These are phyloP conservation scores for Rhynchonycteris naso DNA, from an alignment of 2,797 vertebrate species.

Conservation along the genomic window DNA sequence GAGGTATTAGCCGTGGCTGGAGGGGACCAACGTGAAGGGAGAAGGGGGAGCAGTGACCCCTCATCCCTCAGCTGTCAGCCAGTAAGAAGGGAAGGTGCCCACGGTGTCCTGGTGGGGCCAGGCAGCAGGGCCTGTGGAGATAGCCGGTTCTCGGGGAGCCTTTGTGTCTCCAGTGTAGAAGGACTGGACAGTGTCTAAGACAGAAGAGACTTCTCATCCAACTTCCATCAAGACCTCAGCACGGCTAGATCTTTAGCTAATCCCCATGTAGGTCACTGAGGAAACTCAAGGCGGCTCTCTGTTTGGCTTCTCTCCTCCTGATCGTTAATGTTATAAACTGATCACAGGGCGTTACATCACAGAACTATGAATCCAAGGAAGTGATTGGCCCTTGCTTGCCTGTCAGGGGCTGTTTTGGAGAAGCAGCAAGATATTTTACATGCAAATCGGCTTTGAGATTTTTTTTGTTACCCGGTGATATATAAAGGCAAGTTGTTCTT, in stretches of 20 bases:
- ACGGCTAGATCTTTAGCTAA: neutral
- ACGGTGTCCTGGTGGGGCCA: neutral
- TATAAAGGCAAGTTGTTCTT: neutral
- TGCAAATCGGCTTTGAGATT: neutral
- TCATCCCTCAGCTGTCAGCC: neutral
- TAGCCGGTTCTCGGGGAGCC: neutral
- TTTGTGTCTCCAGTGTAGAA: neutral
- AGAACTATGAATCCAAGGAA: neutral
- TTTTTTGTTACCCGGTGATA: neutral
- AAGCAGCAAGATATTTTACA: neutral
- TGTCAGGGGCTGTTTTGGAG: neutral
- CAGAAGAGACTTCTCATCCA: neutral
- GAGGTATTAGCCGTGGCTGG: neutral
- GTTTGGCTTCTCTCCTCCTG: conserved; percentile 5
- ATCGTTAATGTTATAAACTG: neutral
- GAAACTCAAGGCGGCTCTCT: neutral
- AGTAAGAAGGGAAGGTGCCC: neutral
- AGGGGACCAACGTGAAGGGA: neutral
- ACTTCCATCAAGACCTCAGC: neutral
- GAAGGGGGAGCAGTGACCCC: neutral
- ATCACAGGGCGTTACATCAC: neutral
- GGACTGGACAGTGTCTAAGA: neutral
- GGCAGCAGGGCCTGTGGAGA: neutral
- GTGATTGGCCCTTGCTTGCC: neutral
- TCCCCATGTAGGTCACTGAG: neutral